Evolutionary conservation across 2,888 invertebrate species (phyloP).

Genomic region (Drosophila flavopinicola): DNA sequence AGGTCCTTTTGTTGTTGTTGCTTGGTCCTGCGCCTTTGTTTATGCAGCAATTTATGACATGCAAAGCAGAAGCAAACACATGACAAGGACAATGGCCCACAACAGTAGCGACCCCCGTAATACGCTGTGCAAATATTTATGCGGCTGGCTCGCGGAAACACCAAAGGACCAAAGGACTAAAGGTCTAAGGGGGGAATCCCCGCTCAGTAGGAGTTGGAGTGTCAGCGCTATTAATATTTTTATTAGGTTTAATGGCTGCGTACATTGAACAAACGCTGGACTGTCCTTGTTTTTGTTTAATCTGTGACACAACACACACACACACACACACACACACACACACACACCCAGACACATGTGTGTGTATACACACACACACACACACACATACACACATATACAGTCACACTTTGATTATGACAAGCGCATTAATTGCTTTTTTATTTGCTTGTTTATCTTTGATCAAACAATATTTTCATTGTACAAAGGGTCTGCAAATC

Average conservation of each 20-base stretch:
- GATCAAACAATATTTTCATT: conserved; percentile 49
- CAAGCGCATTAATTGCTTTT: conserved; percentile 72
- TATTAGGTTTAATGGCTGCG: conserved; percentile 62
- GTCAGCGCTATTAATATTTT: conserved; percentile 65
- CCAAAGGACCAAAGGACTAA: no score
- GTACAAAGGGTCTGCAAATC: conserved; percentile 35
- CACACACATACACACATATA: conserved; percentile 9
- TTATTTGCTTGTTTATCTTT: conserved; percentile 59
- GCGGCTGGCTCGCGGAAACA: conserved; percentile 37
- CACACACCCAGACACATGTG: conserved; percentile 6
- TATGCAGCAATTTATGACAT: conserved; percentile 76
- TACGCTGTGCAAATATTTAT: conserved; percentile 70
- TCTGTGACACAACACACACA: conserved; percentile 52
- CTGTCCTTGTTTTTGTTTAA: conserved; percentile 60
- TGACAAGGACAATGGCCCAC: conserved; percentile 58
- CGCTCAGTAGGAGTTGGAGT: conserved; percentile 1
- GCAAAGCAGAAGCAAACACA: conserved; percentile 69
- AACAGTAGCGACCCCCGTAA: conserved; percentile 54
- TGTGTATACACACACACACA: conserved; percentile 10
- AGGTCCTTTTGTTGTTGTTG: conserved; percentile 2
- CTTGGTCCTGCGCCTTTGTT: conserved; percentile 66
- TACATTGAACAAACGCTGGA: conserved; percentile 33
- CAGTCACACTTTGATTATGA: conserved; percentile 42
- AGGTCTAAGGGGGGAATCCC: no score
- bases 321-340: conserved; percentile 12